A percentile compares a stretch with the other conserved stretches of the same genome.
Conservation (phyloP, 2,113 vertebrate species). For the Dendrocopos noguchii region DNA sequence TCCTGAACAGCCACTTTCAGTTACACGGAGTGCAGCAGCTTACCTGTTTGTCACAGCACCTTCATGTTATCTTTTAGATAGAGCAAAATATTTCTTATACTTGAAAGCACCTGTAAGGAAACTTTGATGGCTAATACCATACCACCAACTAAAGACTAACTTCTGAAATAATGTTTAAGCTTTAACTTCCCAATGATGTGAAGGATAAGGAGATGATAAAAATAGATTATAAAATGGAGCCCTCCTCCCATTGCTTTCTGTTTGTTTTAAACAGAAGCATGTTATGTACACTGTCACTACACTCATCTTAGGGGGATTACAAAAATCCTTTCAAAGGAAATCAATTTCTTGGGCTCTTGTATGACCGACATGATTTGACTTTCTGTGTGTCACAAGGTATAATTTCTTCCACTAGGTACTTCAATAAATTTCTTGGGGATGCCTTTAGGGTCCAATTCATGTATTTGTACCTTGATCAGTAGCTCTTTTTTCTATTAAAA, state of each 20-base stretch:
- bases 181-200: background rate
- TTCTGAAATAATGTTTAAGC: background rate
- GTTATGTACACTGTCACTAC: background rate
- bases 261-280: background rate
- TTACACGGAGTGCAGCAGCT: background rate
- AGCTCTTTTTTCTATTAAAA: background rate
- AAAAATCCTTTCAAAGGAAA: slow-evolving; percentile 32
- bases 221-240: background rate
- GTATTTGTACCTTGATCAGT: background rate
- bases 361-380: background rate
- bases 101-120: background rate
- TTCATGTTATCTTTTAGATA: background rate
- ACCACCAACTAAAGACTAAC: background rate
- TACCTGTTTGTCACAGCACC: background rate
- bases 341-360: background rate
- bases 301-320: background rate
- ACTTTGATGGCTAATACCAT: background rate
- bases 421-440: background rate
- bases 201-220: background rate
- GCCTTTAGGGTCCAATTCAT: background rate
- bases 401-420: background rate
- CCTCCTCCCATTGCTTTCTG: background rate
- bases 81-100: background rate
- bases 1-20: background rate
- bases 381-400: background rate